Evolutionary conservation across 2,888 invertebrate genomes (phyloP).

Genomic region (Xestia xanthographa): DNA sequence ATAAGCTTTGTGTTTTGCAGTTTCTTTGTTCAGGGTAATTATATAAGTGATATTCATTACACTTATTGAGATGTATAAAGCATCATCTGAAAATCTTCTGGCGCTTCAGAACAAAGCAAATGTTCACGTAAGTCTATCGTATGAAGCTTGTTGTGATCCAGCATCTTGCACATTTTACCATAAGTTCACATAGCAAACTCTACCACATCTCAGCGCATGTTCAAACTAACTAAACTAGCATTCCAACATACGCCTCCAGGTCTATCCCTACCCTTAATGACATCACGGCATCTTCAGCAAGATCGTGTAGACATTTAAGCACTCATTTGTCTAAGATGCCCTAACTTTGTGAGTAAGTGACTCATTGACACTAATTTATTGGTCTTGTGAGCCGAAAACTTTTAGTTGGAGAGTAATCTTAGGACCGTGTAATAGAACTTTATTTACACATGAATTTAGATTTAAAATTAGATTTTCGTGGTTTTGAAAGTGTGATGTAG

Average conservation of each 20-base stretch:
- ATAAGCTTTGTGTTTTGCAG: not conserved
- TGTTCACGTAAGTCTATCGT: too few species aligned
- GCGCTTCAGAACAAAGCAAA: not conserved
- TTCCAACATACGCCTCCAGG: conserved; percentile 22
- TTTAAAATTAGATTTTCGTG: not conserved
- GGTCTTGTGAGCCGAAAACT: conserved; percentile 20
- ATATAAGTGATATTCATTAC: not conserved
- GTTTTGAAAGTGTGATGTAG: not conserved
- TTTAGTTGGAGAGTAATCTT: conserved; percentile 29
- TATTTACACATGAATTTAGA: conserved; percentile 1
- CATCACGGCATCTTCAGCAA: conserved; percentile 39
- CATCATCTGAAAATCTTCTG: not conserved
- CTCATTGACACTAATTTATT: conserved; percentile 50
- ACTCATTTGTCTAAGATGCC: conserved; percentile 57
- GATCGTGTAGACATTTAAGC: conserved; percentile 52
- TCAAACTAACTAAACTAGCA: not conserved
- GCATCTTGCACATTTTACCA: not conserved
- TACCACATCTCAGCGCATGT: conserved; percentile 13
- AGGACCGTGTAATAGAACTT: not conserved
- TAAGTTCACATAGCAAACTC: not conserved
- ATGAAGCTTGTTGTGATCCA: not conserved
- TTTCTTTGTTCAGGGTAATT: not conserved
- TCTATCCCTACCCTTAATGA: conserved; percentile 46
- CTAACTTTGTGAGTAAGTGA: conserved; percentile 51
- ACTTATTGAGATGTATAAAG: not conserved